Evolutionary conservation across 2,888 invertebrate genomes (phyloP).

Genomic region (Antheraea assamensis): DNA sequence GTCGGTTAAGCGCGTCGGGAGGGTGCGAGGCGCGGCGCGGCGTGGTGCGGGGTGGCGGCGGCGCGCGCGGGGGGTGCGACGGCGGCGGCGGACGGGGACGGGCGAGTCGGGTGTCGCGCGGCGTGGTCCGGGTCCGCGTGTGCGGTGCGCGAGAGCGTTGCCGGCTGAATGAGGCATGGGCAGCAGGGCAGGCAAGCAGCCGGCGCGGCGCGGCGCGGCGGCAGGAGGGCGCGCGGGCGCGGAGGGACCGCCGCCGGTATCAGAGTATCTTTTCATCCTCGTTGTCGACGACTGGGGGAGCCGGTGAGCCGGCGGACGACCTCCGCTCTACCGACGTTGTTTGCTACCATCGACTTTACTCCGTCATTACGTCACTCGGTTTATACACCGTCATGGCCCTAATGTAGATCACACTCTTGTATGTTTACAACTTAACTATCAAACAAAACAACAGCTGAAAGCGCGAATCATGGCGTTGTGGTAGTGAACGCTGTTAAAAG

Average conservation of each 20-base stretch:
- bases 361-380: conserved; percentile 38
- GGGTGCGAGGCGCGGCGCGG: conserved; percentile 47
- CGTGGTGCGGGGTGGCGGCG: too few species aligned
- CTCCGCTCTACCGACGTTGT: conserved; percentile 56
- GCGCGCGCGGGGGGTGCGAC: conserved; percentile 34
- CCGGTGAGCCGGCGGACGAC: conserved; percentile 33
- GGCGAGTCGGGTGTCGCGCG: conserved; percentile 40
- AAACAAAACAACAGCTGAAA: background rate
- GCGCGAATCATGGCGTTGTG: background rate
- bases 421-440: background rate
- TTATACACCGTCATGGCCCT: conserved; percentile 7
- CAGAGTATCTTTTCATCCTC: conserved; percentile 63
- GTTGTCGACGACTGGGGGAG: conserved; percentile 54
- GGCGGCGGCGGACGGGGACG: conserved; percentile 31
- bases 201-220: conserved; percentile 48
- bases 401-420: background rate
- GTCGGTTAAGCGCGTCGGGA: conserved; percentile 74
- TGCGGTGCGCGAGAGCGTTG: conserved; percentile 77
- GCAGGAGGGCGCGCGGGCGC: conserved; percentile 68
- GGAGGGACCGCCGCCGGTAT: conserved; percentile 62
- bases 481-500: background rate
- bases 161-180: conserved; percentile 77
- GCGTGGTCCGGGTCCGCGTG: conserved; percentile 59
- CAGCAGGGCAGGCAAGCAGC: conserved; percentile 42
- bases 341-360: conserved; percentile 45